Evolutionary conservation across 2,797 vertebrate genomes (phyloP).

Genomic region (Acipenser oxyrinchus): DNA sequence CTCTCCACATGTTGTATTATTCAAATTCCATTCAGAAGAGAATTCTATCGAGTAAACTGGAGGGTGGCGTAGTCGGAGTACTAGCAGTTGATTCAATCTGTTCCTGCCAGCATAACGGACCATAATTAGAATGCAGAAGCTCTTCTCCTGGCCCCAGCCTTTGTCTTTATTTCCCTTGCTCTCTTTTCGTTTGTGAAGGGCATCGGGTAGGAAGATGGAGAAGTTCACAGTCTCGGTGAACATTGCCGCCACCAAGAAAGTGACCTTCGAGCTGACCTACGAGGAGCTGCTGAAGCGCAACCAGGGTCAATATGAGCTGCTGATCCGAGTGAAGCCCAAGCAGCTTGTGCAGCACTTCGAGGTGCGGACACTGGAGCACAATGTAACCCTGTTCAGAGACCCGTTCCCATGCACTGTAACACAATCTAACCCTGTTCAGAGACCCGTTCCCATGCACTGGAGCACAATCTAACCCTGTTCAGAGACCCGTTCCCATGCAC

Average conservation of each 20-base stretch:
- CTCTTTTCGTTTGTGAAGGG: conserved; percentile 45
- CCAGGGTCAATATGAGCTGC: conserved; percentile 74
- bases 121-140: neutral
- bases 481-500: too few species aligned
- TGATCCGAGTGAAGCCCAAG: conserved; percentile 76
- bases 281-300: conserved; percentile 83
- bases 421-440: too few species aligned
- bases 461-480: too few species aligned
- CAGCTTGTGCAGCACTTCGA: conserved; percentile 76
- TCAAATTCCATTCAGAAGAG: neutral
- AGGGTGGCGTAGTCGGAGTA: neutral
- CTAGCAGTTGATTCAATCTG: neutral
- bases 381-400: too few species aligned
- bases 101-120: neutral
- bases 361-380: conserved; percentile 39
- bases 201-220: conserved; percentile 84
- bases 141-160: neutral
- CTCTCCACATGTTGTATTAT: too few species aligned
- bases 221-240: conserved; percentile 83
- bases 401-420: too few species aligned
- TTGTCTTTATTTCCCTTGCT: neutral
- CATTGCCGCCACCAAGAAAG: conserved; percentile 66
- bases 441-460: too few species aligned
- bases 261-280: conserved; percentile 75
- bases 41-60: neutral